Base-by-base conservation (phyloP, 2,888 invertebrate genomes). In the Callyntrura guangdongensis region DNA sequence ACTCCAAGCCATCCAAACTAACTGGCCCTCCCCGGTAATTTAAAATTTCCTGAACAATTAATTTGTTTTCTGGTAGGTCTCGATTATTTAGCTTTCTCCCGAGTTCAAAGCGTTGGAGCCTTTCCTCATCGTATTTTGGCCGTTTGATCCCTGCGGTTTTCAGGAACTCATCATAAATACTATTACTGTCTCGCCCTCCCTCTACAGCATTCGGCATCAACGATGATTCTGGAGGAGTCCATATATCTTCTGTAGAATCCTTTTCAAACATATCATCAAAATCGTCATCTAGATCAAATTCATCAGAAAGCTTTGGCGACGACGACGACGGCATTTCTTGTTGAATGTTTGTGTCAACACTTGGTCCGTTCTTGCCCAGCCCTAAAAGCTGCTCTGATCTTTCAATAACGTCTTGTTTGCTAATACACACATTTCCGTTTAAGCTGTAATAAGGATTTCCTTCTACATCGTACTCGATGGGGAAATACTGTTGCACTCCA, bases 1-100 rank as follows among this genome's bases (percentile, higher is more conserved):
- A 14, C n/a, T 64, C 17, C 22, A 53, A 22, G 0, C 64, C 47
- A 47, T 64, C 45, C 8, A 83, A 47, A 64, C 36, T 14, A 1
- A 27, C 6, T 25, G 47, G 14, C 14, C 69, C 61, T 12, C 9
- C 53, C 27, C 87, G 49, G 45, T 87, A 87, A 12, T 67, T 81
- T n/a, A 87, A 47, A 14, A 87, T 67, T 69, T 87, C 87, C 17
- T 49, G 22, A 3, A 87, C 12, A n/a, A 87, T 81, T 8, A 87
- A 36, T 14, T 87, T 59, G 9, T 56, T 81, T 9, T 49, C 49
- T 12, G 69, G 56, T 17, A 22, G 1, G 36, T 11, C 25, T 8
- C 6, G 0, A 45, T 47, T 27, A 0, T 20, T 49, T 5, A 53
- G 53, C 4, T 27, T 67, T 20, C 47, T 27, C 2, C 20, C 8